These are phyloP conservation scores for Pachyrhynchus sulphureomaculatus DNA, from an alignment of 1,140 invertebrate genomes.

Conservation along the genomic window DNA sequence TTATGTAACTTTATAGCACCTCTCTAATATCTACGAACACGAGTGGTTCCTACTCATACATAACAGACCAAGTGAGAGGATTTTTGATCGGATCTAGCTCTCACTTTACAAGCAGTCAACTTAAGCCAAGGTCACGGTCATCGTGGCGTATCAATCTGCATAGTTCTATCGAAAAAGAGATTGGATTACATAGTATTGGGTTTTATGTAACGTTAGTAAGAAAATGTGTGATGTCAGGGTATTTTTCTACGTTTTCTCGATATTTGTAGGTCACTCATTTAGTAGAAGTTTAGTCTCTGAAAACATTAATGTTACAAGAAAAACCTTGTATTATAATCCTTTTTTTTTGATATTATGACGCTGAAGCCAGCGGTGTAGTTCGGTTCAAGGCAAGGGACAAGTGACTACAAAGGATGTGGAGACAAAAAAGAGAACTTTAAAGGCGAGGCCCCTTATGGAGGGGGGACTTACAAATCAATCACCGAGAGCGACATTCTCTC, in stretches of 20 bases:
- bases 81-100: slow-evolving; percentile 22
- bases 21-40: slow-evolving; percentile 13
- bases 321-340: too few relatives aligned
- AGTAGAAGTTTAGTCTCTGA: too few relatives aligned
- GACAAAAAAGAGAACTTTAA: too few relatives aligned
- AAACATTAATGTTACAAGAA: too few relatives aligned
- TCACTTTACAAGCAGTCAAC: slow-evolving; percentile 5
- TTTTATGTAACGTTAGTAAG: background rate
- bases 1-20: slow-evolving; percentile 4
- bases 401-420: too few relatives aligned
- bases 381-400: too few relatives aligned
- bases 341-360: too few relatives aligned
- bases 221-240: background rate
- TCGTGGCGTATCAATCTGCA: background rate
- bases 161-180: slow-evolving; percentile 5
- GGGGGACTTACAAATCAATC: too few relatives aligned
- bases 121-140: slow-evolving; percentile 26
- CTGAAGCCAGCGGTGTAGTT: too few relatives aligned
- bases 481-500: too few relatives aligned
- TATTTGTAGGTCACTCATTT: background rate
- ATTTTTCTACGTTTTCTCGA: background rate
- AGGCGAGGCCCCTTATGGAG: too few relatives aligned
- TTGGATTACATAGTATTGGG: background rate
- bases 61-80: slow-evolving; percentile 28
- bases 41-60: slow-evolving; percentile 23